Conservation (phyloP, 2,113 vertebrate genomes). For the Lasiurus cinereus region DNA sequence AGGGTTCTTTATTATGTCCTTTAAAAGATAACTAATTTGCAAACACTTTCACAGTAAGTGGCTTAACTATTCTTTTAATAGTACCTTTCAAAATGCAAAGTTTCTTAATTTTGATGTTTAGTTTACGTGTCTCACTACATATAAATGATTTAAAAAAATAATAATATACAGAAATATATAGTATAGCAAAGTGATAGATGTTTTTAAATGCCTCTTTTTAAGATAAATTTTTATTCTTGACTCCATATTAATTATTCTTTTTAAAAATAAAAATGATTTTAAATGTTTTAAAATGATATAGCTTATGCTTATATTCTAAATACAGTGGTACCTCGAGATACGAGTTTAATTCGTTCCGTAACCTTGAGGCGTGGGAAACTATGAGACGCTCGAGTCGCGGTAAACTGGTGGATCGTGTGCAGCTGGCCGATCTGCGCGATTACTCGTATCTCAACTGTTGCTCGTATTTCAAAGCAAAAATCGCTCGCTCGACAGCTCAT, state of each 20-base stretch:
- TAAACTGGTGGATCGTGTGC: too few relatives aligned
- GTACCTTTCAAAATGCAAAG: background rate
- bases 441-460: too few relatives aligned
- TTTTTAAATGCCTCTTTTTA: slow-evolving; percentile 35
- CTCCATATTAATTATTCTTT: slow-evolving; percentile 32
- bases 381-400: too few relatives aligned
- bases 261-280: slow-evolving; percentile 29
- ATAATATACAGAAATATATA: background rate
- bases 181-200: background rate
- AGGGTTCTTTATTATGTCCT: background rate
- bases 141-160: background rate
- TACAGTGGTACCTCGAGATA: too few relatives aligned
- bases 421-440: too few relatives aligned
- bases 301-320: background rate
- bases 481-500: too few relatives aligned
- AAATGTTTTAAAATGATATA: slow-evolving; percentile 2
- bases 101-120: slow-evolving; percentile 1
- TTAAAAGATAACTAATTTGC: background rate
- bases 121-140: background rate
- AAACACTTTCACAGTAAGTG: background rate
- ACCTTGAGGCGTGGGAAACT: too few relatives aligned
- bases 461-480: too few relatives aligned
- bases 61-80: slow-evolving; percentile 1
- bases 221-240: slow-evolving; percentile 8
- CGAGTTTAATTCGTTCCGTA: too few relatives aligned